A percentile compares a stretch with the other conserved stretches of the same genome.
Evolutionary conservation across 2,888 invertebrate species (phyloP).

Genomic region (Ennomos erosarius): DNA sequence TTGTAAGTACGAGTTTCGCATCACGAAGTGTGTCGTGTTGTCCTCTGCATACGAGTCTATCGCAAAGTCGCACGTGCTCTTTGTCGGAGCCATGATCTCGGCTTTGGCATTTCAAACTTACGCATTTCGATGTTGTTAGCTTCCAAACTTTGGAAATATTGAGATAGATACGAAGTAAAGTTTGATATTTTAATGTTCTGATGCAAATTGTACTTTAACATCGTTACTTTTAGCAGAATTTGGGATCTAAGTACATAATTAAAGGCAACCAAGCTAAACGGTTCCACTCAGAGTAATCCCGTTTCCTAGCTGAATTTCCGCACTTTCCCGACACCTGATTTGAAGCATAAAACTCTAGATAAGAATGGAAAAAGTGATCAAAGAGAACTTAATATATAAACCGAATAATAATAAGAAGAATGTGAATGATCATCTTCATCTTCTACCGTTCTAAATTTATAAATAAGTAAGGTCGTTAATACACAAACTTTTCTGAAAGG

Average conservation of each 20-base stretch:
- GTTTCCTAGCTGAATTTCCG: too few species aligned
- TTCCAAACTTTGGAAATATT: constrained; percentile 3
- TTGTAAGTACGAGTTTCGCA: constrained; percentile 58
- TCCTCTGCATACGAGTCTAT: constrained; percentile 60
- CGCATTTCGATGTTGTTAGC: constrained; percentile 5
- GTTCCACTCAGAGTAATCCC: too few species aligned
- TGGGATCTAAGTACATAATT: too few species aligned
- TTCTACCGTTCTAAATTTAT: constrained; percentile 38
- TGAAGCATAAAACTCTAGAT: too few species aligned
- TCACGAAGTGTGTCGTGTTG: constrained; percentile 48
- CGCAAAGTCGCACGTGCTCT: constrained; percentile 54
- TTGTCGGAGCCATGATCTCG: constrained; percentile 44
- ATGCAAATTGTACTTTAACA: background rate
- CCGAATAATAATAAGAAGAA: constrained; percentile 42
- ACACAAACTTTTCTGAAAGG: constrained; percentile 40
- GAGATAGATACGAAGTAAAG: constrained; percentile 1
- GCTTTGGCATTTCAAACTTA: constrained; percentile 17
- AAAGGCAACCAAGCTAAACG: too few species aligned
- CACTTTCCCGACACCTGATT: too few species aligned
- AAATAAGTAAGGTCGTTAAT: constrained; percentile 44
- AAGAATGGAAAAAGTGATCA: too few species aligned
- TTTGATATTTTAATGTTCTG: background rate
- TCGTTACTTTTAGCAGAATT: too few species aligned
- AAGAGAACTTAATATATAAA: background rate
- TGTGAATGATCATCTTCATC: constrained; percentile 40